phyloP scores from a whole-genome alignment of 2,797 vertebrate species.

The Pipistrellus nathusii region DNA sequence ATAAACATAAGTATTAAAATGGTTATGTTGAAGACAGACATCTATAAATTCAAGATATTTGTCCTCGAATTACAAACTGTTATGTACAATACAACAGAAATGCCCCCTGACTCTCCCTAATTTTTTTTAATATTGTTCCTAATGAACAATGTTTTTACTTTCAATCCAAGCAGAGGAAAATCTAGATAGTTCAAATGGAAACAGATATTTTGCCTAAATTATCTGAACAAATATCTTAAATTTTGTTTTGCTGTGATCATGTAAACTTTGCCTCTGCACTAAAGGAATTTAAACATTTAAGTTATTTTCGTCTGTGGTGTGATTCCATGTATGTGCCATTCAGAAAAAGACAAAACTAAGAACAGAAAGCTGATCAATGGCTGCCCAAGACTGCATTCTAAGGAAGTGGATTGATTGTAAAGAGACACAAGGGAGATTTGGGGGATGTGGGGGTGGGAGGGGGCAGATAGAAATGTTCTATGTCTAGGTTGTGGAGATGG shows the following conservation, averaged over 20 bases:
- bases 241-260: background rate
- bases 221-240: background rate
- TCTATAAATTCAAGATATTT: background rate
- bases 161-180: background rate
- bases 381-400: background rate
- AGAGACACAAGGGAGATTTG: background rate
- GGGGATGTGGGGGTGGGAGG: background rate
- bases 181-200: background rate
- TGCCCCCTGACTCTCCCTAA: background rate
- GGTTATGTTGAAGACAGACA: background rate
- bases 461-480: background rate
- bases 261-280: background rate
- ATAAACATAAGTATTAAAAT: background rate
- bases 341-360: background rate
- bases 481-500: background rate
- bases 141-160: background rate
- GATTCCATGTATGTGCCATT: background rate
- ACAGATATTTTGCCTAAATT: background rate
- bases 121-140: background rate
- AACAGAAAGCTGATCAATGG: background rate
- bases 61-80: background rate
- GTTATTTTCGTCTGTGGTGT: background rate
- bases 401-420: too few species aligned
- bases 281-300: background rate
- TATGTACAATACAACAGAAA: background rate